Base-by-base conservation (phyloP, 2,888 invertebrate species). In the Lasiommata megera region DNA sequence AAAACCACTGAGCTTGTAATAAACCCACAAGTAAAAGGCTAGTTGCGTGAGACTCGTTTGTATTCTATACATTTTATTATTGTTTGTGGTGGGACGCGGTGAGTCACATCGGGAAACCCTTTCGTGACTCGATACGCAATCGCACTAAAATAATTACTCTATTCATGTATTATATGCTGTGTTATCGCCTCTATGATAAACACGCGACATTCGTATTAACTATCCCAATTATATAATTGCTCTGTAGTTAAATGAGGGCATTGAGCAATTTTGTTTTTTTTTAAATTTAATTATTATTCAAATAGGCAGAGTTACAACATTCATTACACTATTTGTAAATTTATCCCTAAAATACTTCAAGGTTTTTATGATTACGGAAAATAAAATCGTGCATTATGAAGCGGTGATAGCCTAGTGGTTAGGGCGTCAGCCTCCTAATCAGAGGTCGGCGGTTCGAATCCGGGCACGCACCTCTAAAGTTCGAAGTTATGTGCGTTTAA, bases 41-140 rank as follows among this genome's bases (percentile, higher is more conserved):
- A 54, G 54, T 57, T 54, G 62, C 54, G 51, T 48, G 52, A 38
- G 43, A 34, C 47, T 46, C 44, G 51, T 52, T 51, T 50, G 51
- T 60, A 34, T 53, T 60, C 55, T 60, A 56, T 56, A 61, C 51
- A 58, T 59, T 58, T 56, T 47, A 59, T 58, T 46, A 63, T 63
- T 58, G 58, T 58, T 55, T 59, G 36, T 38, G 38, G 43, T 47
- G 53, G 50, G 56, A 61, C 41, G 46, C 59, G 55, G 63, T 70
- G 70, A 89, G 74, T 87, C 88, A 86, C 72, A 72, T 68, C 82
- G 89, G 89, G 84, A 89, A 88, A 86, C 88, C 89, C 89, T 88
- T 86, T 72, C 88, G 86, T 88, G 89, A 89, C 83, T 85, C 84
- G 82, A 78, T 77, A 78, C 77, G 76, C 81, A 86, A 87, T 84